These are phyloP conservation scores for Elgaria multicarinata DNA, from an alignment of 2,113 vertebrate genomes.

Conservation along the genomic window DNA sequence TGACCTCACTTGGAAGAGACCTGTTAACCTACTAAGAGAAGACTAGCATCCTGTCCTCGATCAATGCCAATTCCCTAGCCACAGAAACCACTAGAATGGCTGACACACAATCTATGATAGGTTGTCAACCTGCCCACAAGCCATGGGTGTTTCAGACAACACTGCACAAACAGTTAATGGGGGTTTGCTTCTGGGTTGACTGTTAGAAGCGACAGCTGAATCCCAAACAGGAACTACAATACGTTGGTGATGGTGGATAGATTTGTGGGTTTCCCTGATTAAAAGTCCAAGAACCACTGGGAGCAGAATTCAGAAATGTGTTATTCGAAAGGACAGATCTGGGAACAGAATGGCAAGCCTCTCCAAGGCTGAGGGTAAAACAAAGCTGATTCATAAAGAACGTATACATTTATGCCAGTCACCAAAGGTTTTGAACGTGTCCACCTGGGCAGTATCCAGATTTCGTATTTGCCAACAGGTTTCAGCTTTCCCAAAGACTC, in stretches of 20 bases:
- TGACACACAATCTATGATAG: neutral
- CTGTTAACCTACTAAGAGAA: neutral
- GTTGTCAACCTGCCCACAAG: neutral
- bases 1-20: neutral
- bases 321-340: neutral
- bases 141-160: neutral
- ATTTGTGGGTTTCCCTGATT: neutral
- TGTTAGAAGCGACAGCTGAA: neutral
- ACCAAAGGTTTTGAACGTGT: neutral
- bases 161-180: neutral
- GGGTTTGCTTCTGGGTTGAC: neutral
- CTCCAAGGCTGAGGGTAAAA: neutral
- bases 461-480: neutral
- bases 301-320: neutral
- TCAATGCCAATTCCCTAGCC: neutral
- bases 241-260: constrained; percentile 6
- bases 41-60: neutral
- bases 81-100: neutral
- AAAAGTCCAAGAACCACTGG: neutral
- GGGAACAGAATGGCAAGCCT: neutral
- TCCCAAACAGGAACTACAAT: neutral
- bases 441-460: neutral
- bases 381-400: constrained; percentile 5
- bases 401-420: neutral
- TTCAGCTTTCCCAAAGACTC: constrained; percentile 6